Conservation (phyloP, 1,140 invertebrate species). For the Drosophila hydei region DNA sequence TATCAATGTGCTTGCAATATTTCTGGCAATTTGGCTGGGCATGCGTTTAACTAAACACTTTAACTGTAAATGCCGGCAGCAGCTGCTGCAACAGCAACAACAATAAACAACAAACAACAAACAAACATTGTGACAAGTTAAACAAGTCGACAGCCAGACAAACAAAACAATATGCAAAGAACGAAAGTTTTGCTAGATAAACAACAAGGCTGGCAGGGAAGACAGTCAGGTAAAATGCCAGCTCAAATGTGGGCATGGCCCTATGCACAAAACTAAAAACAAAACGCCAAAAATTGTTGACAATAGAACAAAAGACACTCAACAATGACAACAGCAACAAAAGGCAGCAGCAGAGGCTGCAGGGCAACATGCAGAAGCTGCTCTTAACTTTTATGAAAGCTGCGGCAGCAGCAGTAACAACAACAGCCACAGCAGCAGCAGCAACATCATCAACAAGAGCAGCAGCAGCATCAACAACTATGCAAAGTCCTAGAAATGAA, state of each 20-base stretch:
- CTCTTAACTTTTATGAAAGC: slow-evolving; percentile 37
- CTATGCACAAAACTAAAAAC: not conserved
- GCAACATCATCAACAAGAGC: slow-evolving; percentile 32
- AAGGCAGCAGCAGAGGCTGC: slow-evolving; percentile 12
- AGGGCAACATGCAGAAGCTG: slow-evolving; percentile 39
- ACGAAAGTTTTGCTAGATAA: slow-evolving; percentile 55
- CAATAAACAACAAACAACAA: slow-evolving; percentile 13
- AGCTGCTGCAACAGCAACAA: slow-evolving; percentile 16
- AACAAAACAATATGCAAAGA: slow-evolving; percentile 44
- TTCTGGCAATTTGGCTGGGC: slow-evolving; percentile 30
- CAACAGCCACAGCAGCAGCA: slow-evolving; percentile 15
- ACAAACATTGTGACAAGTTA: slow-evolving; percentile 44
- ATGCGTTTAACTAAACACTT: slow-evolving; percentile 29
- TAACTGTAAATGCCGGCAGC: slow-evolving; percentile 32
- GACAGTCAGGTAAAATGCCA: slow-evolving; percentile 33
- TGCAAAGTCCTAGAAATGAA: slow-evolving; percentile 67
- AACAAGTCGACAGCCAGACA: slow-evolving; percentile 44
- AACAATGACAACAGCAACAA: slow-evolving; percentile 15
- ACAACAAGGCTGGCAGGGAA: slow-evolving; percentile 16
- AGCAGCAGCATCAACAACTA: slow-evolving; percentile 13
- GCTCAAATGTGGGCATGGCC: slow-evolving; percentile 39
- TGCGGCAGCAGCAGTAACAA: slow-evolving; percentile 14
- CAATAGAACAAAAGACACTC: slow-evolving; percentile 49
- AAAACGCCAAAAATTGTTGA: slow-evolving; percentile 46
- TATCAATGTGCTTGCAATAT: not conserved